Evolutionary conservation across 1,140 invertebrate species (phyloP), one percentile per base, ranked within the genome.

Genomic region (Scaptomyza hsui): DNA sequence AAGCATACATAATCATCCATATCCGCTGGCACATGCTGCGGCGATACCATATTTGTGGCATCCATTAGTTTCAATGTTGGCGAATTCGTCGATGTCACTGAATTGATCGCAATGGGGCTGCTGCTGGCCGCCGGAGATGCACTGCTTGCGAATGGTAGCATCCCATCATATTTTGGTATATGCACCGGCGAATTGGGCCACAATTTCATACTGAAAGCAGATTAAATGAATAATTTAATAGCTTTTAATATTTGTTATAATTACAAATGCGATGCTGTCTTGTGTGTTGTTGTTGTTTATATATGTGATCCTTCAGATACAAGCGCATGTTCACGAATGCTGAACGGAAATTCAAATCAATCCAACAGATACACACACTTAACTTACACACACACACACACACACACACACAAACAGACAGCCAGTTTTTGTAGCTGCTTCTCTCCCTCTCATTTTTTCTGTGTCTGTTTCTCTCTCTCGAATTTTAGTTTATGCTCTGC

Each of bases 141-240:
- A 55, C 68, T 75, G 61, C 86, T 75, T 13, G 88, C 53, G 69
- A 78, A 91, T 47, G 89, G 89, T 59, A 91, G 63, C 72, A 91
- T 81, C 18, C 89, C 89, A 82, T 91, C 89, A 57, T 91, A 91
- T 79, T 91, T 91, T 61, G 91, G 91, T 74, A 91, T 90, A 56
- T 91, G 91, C 37, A 91, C 89, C 24, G 91, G 91, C 60, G 91
- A 91, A 76, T 90, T 91, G 5, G 91, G 89, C 89, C 89, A 91
- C 49, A 90, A 68, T 76, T 91, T 91, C 89, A 91, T 91, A 73
- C 89, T 91, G 51, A 45, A 1, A 10, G 1, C 0, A 3, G 10
- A 6, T 57, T 21, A 55, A 37, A 32, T 32, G 3, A 37, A 37
- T 4, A n/a, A 6, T n/a, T 10, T 0, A 18, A 13, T 2, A 19